Percentiles rank a stretch among this genome's conserved stretches.
Conservation (phyloP, 1,140 invertebrate genomes). For the Cataglyphis hispanica region DNA sequence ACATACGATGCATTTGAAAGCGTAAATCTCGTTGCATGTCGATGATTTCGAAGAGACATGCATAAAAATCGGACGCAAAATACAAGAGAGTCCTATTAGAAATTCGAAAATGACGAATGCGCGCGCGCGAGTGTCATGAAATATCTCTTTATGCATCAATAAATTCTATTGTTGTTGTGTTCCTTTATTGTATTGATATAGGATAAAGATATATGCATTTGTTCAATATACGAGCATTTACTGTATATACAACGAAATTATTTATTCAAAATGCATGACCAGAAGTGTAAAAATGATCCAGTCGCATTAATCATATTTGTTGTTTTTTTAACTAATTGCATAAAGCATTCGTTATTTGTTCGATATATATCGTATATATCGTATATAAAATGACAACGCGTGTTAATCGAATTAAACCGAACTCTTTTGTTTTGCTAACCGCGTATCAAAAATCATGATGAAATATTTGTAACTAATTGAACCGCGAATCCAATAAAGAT, state of each 20-base stretch:
- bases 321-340: slow-evolving; percentile 35
- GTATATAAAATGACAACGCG: slow-evolving; percentile 8
- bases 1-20: slow-evolving; percentile 10
- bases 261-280: neutral
- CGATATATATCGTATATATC: neutral
- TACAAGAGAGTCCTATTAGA: neutral
- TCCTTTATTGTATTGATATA: neutral
- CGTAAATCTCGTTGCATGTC: slow-evolving; percentile 4
- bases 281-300: neutral
- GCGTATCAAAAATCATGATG: slow-evolving; percentile 28
- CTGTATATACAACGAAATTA: neutral
- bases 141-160: neutral
- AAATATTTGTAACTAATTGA: slow-evolving; percentile 53
- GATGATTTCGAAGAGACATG: slow-evolving; percentile 3
- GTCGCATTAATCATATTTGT: slow-evolving; percentile 25
- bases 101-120: slow-evolving; percentile 23
- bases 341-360: slow-evolving; percentile 38
- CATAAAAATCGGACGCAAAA: neutral
- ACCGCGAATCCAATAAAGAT: slow-evolving; percentile 39
- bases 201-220: neutral
- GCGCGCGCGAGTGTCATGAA: neutral
- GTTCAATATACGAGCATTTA: neutral
- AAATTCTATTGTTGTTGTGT: neutral
- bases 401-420: slow-evolving; percentile 44
- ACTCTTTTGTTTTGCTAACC: slow-evolving; percentile 10